Percentiles rank a stretch among this genome's conserved stretches.
Evolutionary conservation across 2,888 invertebrate genomes (phyloP).

Genomic region (Acanthosepion esculentum): DNA sequence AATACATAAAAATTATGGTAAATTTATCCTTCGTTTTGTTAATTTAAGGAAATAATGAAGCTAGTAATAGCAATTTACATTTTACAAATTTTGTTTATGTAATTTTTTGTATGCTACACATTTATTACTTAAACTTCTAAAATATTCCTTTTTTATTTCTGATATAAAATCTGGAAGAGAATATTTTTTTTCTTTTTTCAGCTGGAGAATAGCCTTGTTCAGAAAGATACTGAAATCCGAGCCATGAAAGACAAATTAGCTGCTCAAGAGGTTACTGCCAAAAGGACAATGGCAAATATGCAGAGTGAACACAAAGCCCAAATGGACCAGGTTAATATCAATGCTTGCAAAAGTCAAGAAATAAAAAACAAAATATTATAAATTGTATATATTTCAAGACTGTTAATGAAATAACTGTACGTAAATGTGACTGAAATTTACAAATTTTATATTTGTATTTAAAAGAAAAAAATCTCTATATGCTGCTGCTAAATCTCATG

Average conservation of each 20-base stretch:
- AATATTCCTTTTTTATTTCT: neutral
- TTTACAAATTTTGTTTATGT: neutral
- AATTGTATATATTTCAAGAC: neutral
- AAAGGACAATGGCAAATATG: slow-evolving; percentile 66
- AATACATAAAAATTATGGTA: too few relatives aligned
- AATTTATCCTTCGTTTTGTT: too few relatives aligned
- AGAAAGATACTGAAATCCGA: slow-evolving; percentile 68
- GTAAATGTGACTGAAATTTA: too few relatives aligned
- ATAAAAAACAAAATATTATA: too few relatives aligned
- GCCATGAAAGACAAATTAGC: slow-evolving; percentile 67
- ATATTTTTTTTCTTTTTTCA: slow-evolving; percentile 52
- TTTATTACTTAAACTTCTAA: too few relatives aligned
- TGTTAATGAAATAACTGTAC: neutral
- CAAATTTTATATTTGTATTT: too few relatives aligned
- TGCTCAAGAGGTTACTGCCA: slow-evolving; percentile 70
- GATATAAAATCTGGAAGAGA: neutral
- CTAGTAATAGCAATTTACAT: neutral
- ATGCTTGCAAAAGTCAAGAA: neutral
- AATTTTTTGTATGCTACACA: too few relatives aligned
- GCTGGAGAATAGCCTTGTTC: slow-evolving; percentile 70
- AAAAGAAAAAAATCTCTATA: too few relatives aligned
- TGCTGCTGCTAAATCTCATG: too few relatives aligned
- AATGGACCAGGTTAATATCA: slow-evolving; percentile 67
- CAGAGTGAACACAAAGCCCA: slow-evolving; percentile 70
- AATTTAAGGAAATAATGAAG: neutral